Conservation (phyloP, 2,797 vertebrate species). For the Psittacula derbiana region DNA sequence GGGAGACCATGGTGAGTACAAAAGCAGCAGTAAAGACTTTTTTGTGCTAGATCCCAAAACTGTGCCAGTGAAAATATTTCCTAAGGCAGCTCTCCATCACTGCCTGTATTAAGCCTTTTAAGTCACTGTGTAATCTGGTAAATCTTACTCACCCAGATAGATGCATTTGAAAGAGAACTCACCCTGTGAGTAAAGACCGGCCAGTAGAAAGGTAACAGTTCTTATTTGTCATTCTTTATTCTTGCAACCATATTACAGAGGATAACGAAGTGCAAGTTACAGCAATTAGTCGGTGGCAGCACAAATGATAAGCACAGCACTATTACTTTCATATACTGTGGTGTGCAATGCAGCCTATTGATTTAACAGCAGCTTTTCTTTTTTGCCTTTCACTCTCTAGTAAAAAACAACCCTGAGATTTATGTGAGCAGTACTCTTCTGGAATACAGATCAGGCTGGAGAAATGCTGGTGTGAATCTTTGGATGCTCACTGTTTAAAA, state of each 20-base stretch:
- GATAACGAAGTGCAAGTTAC: conserved; percentile 58
- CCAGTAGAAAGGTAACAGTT: conserved; percentile 12
- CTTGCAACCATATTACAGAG: conserved; percentile 42
- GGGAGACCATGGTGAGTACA: conserved; percentile 23
- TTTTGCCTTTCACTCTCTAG: conserved; percentile 22
- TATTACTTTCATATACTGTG: conserved; percentile 1
- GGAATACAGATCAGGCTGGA: conserved; percentile 68
- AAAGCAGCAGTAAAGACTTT: conserved; percentile 21
- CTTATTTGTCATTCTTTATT: conserved; percentile 47
- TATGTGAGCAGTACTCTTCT: conserved; percentile 41
- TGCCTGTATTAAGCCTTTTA: neutral
- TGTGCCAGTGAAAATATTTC: conserved; percentile 35
- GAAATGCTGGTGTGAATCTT: neutral
- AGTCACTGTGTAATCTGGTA: conserved; percentile 12
- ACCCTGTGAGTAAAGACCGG: neutral
- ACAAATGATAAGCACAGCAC: conserved; percentile 28
- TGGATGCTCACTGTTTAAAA: conserved; percentile 47
- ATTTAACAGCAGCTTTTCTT: conserved; percentile 32
- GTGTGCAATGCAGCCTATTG: conserved; percentile 60
- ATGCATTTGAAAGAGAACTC: neutral
- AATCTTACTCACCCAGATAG: conserved; percentile 12
- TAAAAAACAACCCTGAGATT: conserved; percentile 45
- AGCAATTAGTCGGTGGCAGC: conserved; percentile 62
- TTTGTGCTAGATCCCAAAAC: conserved; percentile 39
- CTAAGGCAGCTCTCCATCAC: conserved; percentile 31